A percentile compares a stretch with the other conserved stretches of the same genome.
Evolutionary conservation across 2,797 vertebrate species (phyloP).

Genomic region (Crenuchus spilurus): DNA sequence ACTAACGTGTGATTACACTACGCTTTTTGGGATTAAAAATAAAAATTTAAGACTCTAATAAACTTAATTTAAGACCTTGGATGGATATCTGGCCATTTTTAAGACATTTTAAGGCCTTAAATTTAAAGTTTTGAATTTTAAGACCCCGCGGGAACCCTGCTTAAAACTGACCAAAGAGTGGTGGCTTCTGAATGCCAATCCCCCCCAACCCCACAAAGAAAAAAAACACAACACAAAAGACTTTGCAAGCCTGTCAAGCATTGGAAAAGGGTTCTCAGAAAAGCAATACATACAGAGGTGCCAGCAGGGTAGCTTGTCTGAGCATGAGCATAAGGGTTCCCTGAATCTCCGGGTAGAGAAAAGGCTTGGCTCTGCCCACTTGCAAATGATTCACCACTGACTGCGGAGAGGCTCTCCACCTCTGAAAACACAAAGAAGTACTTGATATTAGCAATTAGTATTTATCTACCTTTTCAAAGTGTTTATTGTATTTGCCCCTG

Average conservation of each 20-base stretch:
- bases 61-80: too few species aligned
- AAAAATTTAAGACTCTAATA: too few species aligned
- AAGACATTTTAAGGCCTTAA: too few species aligned
- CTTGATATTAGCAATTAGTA: neutral
- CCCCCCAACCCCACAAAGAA: neutral
- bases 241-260: neutral
- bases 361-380: slow-evolving; percentile 76
- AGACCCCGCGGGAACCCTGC: too few species aligned
- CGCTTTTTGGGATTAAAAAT: too few species aligned
- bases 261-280: neutral
- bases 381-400: slow-evolving; percentile 76
- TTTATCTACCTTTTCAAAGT: neutral
- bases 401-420: slow-evolving; percentile 72
- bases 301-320: slow-evolving; percentile 64
- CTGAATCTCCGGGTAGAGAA: slow-evolving; percentile 72
- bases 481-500: neutral
- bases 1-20: too few species aligned
- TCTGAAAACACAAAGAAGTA: slow-evolving; percentile 47
- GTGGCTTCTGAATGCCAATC: slow-evolving; percentile 17
- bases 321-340: slow-evolving; percentile 63
- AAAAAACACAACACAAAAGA: neutral
- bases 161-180: slow-evolving; percentile 33
- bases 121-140: too few species aligned
- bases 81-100: too few species aligned
- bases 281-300: slow-evolving; percentile 67